Evolutionary conservation across 2,888 invertebrate species (phyloP), one percentile per base, ranked within the genome.

Genomic region (Drosophila formosana): DNA sequence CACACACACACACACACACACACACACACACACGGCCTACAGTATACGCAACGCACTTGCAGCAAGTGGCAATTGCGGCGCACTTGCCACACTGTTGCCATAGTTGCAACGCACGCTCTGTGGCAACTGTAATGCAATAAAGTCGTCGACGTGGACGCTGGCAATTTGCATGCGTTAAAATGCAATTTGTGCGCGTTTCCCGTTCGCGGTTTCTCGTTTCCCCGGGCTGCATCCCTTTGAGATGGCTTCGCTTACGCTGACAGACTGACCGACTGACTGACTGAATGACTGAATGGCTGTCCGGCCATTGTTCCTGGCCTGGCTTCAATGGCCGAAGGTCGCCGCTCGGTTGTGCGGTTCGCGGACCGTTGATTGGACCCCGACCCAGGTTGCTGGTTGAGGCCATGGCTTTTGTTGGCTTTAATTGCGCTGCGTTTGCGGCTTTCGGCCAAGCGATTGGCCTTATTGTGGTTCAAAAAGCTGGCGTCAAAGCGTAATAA

Each of bases 91-190:
- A 13, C 39, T 41, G 39, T 3, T 9, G 11, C 46, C 45, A 47
- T 7, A 45, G 46, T 62, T 52, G 26, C 58, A 49, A 41, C 32
- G 49, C 74, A 18, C 26, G 28, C 67, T 37, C 64, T 43, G 62
- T 55, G 67, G 64, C 68, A 64, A 58, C 67, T 57, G 89, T 89
- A 84, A 88, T 84, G 84, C 84, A 79, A 83, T 83, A 89, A 89
- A 82, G 72, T 69, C 73, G 70, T 53, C 41, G 63, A 70, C 69
- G 61, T 57, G 66, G 60, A 78, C 75, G 58, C 78, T 50, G 69
- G 78, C 85, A 90, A 86, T 86, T 90, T 86, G 89, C 89, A 86
- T 86, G 85, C 88, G 90, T 90, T 85, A 88, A 88, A 86, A 87
- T 84, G 87, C 84, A 90, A 90, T 89, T 86, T 86, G 89, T 78